These are phyloP conservation scores for Chrosomus eos DNA, from an alignment of 2,797 vertebrate species.

Conservation along the genomic window DNA sequence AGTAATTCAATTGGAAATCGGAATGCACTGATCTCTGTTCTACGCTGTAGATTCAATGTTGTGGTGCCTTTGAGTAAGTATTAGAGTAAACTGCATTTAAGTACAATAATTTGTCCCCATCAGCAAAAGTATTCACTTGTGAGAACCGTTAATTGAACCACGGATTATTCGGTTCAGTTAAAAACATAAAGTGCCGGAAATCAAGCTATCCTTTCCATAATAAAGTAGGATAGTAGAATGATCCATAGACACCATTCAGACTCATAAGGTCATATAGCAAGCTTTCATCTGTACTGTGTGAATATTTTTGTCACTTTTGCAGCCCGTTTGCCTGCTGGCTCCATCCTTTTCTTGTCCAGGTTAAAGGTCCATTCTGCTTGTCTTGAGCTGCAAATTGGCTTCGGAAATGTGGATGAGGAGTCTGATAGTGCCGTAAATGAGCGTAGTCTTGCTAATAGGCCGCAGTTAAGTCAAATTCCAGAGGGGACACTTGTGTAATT, in stretches of 20 bases:
- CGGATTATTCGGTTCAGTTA: not conserved
- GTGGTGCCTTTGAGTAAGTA: too few relatives aligned
- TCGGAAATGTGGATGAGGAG: constrained; percentile 32
- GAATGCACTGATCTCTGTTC: too few relatives aligned
- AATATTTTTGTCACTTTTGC: not conserved
- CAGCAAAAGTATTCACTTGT: not conserved
- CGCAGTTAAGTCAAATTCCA: constrained; percentile 59
- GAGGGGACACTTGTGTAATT: constrained; percentile 64
- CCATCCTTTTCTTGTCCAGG: constrained; percentile 9
- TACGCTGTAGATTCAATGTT: not conserved
- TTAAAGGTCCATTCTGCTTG: constrained; percentile 24
- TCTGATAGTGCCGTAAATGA: constrained; percentile 42
- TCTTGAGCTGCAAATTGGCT: constrained; percentile 49
- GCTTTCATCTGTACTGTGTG: not conserved
- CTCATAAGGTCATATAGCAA: not conserved
- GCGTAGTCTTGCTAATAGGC: constrained; percentile 44
- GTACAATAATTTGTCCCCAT: not conserved
- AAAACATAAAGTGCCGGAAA: not conserved
- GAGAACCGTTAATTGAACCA: too few relatives aligned
- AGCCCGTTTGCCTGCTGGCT: constrained; percentile 13
- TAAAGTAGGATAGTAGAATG: not conserved
- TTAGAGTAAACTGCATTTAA: not conserved
- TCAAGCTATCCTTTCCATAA: not conserved
- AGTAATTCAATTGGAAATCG: too few relatives aligned
- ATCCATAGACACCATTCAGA: not conserved